Evolutionary conservation across 2,113 vertebrate species (phyloP).

Genomic region (Chaetorhynchus papuensis): DNA sequence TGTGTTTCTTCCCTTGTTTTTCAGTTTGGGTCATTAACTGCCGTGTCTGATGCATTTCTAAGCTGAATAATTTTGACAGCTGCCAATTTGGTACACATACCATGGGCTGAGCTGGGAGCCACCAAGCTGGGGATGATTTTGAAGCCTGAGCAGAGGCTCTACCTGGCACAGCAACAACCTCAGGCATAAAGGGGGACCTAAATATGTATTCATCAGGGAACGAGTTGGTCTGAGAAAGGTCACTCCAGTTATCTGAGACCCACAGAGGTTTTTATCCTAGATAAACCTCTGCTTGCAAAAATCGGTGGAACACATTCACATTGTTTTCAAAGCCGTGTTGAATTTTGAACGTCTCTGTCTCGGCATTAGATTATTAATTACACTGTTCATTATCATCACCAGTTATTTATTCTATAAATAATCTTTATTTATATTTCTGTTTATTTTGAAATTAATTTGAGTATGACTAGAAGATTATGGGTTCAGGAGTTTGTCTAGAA

Average conservation of each 20-base stretch:
- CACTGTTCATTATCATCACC: neutral
- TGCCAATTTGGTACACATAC: constrained; percentile 45
- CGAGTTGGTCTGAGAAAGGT: neutral
- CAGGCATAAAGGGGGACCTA: neutral
- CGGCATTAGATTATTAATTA: neutral
- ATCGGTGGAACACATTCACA: rapidly evolving
- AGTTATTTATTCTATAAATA: neutral
- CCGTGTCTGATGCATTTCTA: constrained; percentile 14
- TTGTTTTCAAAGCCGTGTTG: neutral
- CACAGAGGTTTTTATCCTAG: neutral
- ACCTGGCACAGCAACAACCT: neutral
- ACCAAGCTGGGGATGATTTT: neutral
- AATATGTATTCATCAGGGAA: rapidly evolving
- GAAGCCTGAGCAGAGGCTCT: neutral
- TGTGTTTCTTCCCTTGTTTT: neutral
- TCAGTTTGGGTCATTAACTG: neutral
- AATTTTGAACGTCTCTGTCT: neutral
- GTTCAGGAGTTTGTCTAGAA: neutral
- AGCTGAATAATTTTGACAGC: constrained; percentile 31
- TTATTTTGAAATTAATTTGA: neutral
- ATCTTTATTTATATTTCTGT: neutral
- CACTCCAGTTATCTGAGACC: neutral
- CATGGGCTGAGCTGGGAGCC: neutral
- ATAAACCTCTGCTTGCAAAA: neutral
- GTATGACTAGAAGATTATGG: neutral